Evolutionary conservation across 1,140 invertebrate species (phyloP), one percentile per base, ranked within the genome.

Genomic region (Drosophila subpulchrella): DNA sequence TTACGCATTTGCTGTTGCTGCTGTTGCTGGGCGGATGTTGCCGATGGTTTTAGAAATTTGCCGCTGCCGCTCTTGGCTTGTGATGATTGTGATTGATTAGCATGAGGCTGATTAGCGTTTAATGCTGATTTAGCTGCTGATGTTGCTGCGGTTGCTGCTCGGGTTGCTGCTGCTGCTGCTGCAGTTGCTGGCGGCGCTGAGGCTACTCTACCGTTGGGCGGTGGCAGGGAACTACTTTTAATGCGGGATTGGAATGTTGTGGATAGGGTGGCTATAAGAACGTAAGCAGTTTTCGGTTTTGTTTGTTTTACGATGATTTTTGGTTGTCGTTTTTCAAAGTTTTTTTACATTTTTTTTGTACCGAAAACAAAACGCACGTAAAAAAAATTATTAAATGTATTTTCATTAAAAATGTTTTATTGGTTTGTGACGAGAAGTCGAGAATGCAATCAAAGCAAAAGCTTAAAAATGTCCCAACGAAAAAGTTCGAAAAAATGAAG

Each of bases 221-320:
- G 82, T 85, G 91, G 85, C 75, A 90, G 78, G 78, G 92, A 92
- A 92, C 93, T 93, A 93, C 92, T 93, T 93, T 93, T 93, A 85
- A 93, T 93, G 89, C 93, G 93, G 89, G 91, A 92, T 90, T 93
- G 93, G 84, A 91, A 91, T 91, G 93, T 92, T 84, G 93, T 93
- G 86, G 91, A 91, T 84, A 93, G 89, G 92, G 93, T 93, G 70
- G 93, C 93, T 93, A 93, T 90, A 93, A 93, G 75, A 91, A 85
- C 84, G 83, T 85, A 85, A 90, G 81, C 89, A 85, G 66, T 80
- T 88, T 79, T 78, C 72, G 75, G 67, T 72, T 58, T 77, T 68
- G 50, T 62, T 46, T 72, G 73, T 82, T 59, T 55, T 47, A 56
- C 70, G 48, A 77, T 82, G 41, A 30, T 59, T 82, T 59, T 76